Base-by-base conservation (phyloP, 2,797 vertebrate genomes). In the Poeciliopsis turneri region DNA sequence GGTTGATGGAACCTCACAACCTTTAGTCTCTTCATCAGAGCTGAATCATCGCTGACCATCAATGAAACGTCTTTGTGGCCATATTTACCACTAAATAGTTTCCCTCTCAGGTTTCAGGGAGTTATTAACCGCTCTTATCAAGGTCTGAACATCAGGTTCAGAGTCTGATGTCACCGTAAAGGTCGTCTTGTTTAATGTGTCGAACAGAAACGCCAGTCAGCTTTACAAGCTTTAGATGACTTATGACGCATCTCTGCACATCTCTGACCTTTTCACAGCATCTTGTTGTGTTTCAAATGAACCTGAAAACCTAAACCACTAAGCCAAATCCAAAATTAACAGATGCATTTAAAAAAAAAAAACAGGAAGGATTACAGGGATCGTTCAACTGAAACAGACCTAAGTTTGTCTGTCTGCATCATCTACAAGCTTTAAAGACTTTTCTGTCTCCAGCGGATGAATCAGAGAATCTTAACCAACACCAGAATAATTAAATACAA, bases 11-110 rank as follows among this genome's bases (percentile, higher is more conserved):
- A 15, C 33, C 28, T 69, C 41, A 3, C 49, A 59, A 79, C 79
- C 10, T 80, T 82, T 72, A 11, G 4, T 43, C 25, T 39, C 30
- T 3, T 13, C 9, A 2, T 81, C 79, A 41, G 70, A 77, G 74
- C 33, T 41, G 81, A 55, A 71, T 87, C 87, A 45, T 75, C 74
- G 7, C 12, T 23, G 39, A 51, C 28, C 64, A 23, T 86, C 53
- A 89, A 92, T 87, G 89, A 91, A 76, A 79, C 73, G 47, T 83
- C 91, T 93, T 92, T 94, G 92, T 92, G 70, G 78, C 73, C 80
- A 78, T 83, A 84, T 91, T 91, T 83, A 88, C 80, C 72, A 33
- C 77, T 73, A 78, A 77, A 79, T 82, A 61, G 83, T 41, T 77
- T 84, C 79, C 80, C 68, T 90, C 78, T 95, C 86, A 51, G 80